A percentile compares a stretch with the other conserved stretches of the same genome.
Conservation (phyloP, 2,113 vertebrate species). For the Coptodon rendalli region DNA sequence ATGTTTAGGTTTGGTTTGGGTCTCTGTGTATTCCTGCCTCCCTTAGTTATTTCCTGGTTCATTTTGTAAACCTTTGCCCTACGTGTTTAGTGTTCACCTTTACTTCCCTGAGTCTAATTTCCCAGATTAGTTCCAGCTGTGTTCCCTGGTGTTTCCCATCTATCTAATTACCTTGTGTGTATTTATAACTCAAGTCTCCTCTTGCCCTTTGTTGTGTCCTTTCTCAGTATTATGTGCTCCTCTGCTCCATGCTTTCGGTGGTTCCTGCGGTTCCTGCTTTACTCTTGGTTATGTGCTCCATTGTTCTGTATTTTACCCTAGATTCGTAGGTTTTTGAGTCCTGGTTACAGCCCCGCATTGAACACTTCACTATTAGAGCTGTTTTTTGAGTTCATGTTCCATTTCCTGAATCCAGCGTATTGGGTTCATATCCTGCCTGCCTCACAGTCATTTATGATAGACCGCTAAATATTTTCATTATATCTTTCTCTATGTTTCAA, state of each 20-base stretch:
- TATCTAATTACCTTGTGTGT: neutral
- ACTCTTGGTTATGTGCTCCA: neutral
- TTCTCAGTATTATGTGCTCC: neutral
- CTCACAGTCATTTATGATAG: neutral
- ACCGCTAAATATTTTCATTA: neutral
- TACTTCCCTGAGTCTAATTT: neutral
- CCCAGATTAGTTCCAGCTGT: neutral
- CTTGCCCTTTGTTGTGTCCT: neutral
- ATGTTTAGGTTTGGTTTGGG: neutral
- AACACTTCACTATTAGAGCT: neutral
- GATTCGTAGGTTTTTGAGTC: neutral
- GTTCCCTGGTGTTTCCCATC: neutral
- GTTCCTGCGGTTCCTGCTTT: neutral
- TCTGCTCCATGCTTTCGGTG: neutral
- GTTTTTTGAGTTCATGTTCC: neutral
- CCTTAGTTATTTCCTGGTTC: neutral
- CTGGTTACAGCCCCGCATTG: neutral
- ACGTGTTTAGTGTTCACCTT: neutral
- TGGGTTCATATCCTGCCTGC: neutral
- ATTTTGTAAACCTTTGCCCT: neutral
- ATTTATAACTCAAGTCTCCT: neutral
- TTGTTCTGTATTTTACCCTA: neutral
- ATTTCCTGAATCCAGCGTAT: neutral
- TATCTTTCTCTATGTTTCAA: neutral
- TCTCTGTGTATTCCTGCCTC: neutral